Conservation (phyloP, 2,888 invertebrate species). For the Tetanocera ferruginea region DNA sequence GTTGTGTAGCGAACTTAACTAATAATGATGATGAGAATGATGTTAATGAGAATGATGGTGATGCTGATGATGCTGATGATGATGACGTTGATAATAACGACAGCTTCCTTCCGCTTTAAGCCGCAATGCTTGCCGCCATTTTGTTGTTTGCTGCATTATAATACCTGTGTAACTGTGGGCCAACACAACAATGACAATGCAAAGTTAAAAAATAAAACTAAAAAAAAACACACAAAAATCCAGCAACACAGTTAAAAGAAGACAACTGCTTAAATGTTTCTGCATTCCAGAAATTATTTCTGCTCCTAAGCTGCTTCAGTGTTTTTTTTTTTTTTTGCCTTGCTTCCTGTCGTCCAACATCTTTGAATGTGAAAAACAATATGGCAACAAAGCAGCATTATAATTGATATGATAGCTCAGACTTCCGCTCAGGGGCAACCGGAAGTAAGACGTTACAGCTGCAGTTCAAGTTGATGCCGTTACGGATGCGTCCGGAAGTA, state of each 20-base stretch:
- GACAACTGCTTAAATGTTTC: neutral
- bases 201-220: neutral
- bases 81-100: neutral
- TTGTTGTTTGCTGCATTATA: neutral
- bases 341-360: slow-evolving; percentile 10
- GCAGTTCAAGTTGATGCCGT: neutral
- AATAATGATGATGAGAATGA: neutral
- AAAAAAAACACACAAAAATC: neutral
- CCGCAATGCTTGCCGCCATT: neutral
- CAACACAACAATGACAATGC: slow-evolving; percentile 3
- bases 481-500: neutral
- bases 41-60: neutral
- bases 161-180: neutral
- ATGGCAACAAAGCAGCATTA: slow-evolving; percentile 9
- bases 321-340: neutral
- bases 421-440: neutral
- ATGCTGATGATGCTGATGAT: slow-evolving; percentile 3
- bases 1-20: neutral
- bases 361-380: slow-evolving; percentile 16
- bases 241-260: neutral
- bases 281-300: neutral
- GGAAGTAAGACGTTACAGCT: neutral
- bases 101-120: slow-evolving; percentile 23
- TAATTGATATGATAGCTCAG: slow-evolving; percentile 28
- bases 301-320: neutral